Evolutionary conservation across 1,140 invertebrate species (phyloP), one percentile per base, ranked within the genome.

Genomic region (Ostrea edulis): DNA sequence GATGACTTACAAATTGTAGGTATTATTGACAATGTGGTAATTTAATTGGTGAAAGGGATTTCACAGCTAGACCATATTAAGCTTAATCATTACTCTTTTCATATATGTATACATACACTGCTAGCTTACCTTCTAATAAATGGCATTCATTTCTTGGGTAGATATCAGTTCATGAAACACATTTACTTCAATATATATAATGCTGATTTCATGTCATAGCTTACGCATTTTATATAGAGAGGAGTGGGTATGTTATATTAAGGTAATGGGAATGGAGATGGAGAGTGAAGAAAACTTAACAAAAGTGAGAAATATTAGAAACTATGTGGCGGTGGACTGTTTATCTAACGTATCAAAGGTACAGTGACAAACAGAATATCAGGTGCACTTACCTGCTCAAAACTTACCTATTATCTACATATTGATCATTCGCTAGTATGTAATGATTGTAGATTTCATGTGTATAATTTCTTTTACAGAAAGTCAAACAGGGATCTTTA

Each of bases 231-330:
- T 62, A n/a, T 62, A 5, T 62, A 62, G 17, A n/a, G 55, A 62
- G 25, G 68, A 29, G 68, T 77, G 68, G 68, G 68, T 77, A 29
- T 35, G 11, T 44, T 77, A 35, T 35, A 77, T 77, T 11, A 62
- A 77, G 68, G 68, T 77, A 11, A 77, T 77, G 68, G 68, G 68
- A 11, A 44, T 77, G 68, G 68, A 77, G 22, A 25, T 77, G 68
- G 68, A 77, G 14, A 77, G 29, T 25, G 68, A 77, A 35, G 68
- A 77, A 77, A 77, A 77, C 68, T 29, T 77, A 77, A 77, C 68
- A 77, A 77, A 77, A 77, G 11, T 77, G 22, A 77, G 68, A 77
- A 22, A 77, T 35, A 77, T 77, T 77, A 77, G 68, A 77, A 77
- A 77, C 29, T 77, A 29, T 35, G 29, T 77, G 68, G 68, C 68